These are phyloP conservation scores for Eonycteris spelaea DNA, from an alignment of 2,113 vertebrate genomes.

Conservation along the genomic window DNA sequence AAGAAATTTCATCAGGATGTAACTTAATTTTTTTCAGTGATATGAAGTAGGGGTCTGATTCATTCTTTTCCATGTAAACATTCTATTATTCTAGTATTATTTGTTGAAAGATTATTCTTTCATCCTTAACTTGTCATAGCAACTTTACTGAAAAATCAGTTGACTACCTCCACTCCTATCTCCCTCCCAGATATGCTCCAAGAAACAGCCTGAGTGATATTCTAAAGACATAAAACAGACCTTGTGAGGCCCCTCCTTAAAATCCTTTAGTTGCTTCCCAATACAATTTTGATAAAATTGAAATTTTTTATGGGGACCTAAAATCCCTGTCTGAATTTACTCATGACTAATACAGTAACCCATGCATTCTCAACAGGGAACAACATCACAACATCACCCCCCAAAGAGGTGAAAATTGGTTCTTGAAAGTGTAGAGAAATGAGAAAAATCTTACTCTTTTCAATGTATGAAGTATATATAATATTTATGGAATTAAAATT, in stretches of 20 bases:
- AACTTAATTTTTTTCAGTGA: neutral
- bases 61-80: neutral
- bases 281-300: neutral
- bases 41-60: neutral
- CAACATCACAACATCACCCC: neutral
- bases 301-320: neutral
- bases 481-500: neutral
- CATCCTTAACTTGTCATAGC: neutral
- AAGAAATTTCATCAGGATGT: neutral
- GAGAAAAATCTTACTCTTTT: neutral
- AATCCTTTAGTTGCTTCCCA: neutral
- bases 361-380: neutral
- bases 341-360: neutral
- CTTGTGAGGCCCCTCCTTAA: neutral
- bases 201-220: neutral
- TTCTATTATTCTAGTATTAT: neutral
- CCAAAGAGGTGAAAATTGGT: neutral
- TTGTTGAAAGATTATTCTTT: neutral
- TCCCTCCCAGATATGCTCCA: neutral
- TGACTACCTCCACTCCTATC: neutral
- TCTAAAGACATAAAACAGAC: neutral
- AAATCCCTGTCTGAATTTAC: neutral
- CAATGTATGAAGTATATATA: neutral
- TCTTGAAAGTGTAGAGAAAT: neutral
- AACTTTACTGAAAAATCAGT: neutral